Conservation (phyloP, 1,140 invertebrate species). For the Lanistes nyassanus region DNA sequence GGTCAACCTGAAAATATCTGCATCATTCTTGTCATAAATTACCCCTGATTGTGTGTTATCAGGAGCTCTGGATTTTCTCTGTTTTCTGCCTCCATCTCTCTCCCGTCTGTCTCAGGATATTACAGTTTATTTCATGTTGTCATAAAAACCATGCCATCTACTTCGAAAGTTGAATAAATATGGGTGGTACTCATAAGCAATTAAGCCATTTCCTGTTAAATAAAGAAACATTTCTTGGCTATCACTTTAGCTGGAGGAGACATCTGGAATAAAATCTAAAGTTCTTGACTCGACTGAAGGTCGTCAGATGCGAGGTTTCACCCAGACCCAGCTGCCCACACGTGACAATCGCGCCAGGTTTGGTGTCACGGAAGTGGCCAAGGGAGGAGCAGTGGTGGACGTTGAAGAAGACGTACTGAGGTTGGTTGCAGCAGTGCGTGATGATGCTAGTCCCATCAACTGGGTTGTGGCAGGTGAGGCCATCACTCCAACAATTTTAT, state of each 20-base stretch:
- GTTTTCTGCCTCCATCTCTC: too few relatives aligned
- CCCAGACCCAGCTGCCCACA: conserved; percentile 48
- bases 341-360: conserved; percentile 32
- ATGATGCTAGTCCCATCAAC: conserved; percentile 35
- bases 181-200: too few relatives aligned
- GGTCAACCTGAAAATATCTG: too few relatives aligned
- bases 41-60: too few relatives aligned
- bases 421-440: conserved; percentile 44
- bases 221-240: not conserved
- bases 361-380: conserved; percentile 33
- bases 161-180: too few relatives aligned
- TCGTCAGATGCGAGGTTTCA: conserved; percentile 57
- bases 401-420: conserved; percentile 47
- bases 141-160: too few relatives aligned
- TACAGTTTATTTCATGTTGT: too few relatives aligned
- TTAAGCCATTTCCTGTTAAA: too few relatives aligned
- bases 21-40: too few relatives aligned
- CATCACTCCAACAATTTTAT: too few relatives aligned
- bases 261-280: conserved; percentile 53
- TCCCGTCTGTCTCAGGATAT: too few relatives aligned
- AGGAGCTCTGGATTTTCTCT: too few relatives aligned
- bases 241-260: conserved; percentile 49
- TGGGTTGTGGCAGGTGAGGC: conserved; percentile 47
- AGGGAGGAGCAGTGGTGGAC: conserved; percentile 40
- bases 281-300: conserved; percentile 39